A percentile compares a stretch with the other conserved stretches of the same genome.
Evolutionary conservation across 2,888 invertebrate species (phyloP).

Genomic region (Ichneumoninae sp.): DNA sequence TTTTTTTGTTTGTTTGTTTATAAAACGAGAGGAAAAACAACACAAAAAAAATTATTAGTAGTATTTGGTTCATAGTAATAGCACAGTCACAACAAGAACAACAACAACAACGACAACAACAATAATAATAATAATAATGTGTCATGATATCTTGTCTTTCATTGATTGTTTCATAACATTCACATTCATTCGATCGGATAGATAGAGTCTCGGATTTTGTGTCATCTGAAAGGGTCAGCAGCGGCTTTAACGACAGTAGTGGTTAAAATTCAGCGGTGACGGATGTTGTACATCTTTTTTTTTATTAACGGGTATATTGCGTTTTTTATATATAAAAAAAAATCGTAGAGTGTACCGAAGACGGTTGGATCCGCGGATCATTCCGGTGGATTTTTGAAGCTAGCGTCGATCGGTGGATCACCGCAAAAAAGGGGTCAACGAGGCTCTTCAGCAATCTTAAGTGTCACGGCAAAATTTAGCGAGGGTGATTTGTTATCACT

Average conservation of each 20-base stretch:
- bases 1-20: conserved; percentile 31
- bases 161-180: conserved; percentile 60
- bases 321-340: background rate
- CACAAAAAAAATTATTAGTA: conserved; percentile 68
- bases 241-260: conserved; percentile 25
- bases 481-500: conserved; percentile 44
- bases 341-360: conserved; percentile 25
- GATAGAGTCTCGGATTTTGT: conserved; percentile 25
- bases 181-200: conserved; percentile 67
- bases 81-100: conserved; percentile 67
- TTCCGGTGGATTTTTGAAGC: background rate
- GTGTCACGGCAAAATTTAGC: conserved; percentile 5
- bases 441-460: background rate
- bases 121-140: conserved; percentile 77
- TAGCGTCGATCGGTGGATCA: background rate
- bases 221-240: conserved; percentile 27
- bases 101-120: conserved; percentile 69
- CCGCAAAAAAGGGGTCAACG: background rate
- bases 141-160: conserved; percentile 61
- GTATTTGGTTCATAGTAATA: conserved; percentile 72
- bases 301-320: background rate
- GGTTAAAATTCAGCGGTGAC: conserved; percentile 43
- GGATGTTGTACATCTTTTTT: conserved; percentile 31
- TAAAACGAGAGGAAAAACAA: conserved; percentile 52
- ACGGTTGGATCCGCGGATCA: background rate